Evolutionary conservation across 1,140 invertebrate species (phyloP).

Genomic region (Lasaia peninsularis): DNA sequence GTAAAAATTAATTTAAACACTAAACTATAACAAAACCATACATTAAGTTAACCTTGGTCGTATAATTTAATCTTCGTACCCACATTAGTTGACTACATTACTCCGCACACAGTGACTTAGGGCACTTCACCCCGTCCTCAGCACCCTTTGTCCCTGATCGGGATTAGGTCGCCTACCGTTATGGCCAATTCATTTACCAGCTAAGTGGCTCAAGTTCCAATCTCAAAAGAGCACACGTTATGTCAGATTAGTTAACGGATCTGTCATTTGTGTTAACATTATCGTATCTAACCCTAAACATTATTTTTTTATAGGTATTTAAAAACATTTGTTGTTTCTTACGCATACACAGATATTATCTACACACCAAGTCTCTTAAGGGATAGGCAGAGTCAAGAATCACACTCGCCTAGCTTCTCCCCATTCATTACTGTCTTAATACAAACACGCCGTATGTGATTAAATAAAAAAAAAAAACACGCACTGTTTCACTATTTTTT

Average conservation of each 20-base stretch:
- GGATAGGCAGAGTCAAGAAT: too few relatives aligned
- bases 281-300: not conserved
- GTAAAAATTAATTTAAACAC: too few relatives aligned
- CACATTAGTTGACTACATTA: not conserved
- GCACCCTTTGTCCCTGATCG: not conserved
- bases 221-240: not conserved
- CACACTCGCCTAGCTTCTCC: too few relatives aligned
- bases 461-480: too few relatives aligned
- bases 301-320: too few relatives aligned
- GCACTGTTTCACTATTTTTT: too few relatives aligned
- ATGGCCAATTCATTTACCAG: constrained; percentile 7
- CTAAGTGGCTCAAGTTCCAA: not conserved
- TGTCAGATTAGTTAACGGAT: not conserved
- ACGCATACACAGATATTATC: too few relatives aligned
- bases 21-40: too few relatives aligned
- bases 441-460: too few relatives aligned
- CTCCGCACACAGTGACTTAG: not conserved
- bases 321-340: too few relatives aligned
- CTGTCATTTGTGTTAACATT: not conserved
- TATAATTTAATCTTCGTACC: not conserved
- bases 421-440: too few relatives aligned
- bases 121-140: not conserved
- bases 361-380: too few relatives aligned
- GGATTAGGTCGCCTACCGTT: constrained; percentile 3
- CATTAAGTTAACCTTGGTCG: not conserved